These are phyloP conservation scores for Platygyra sinensis DNA, from an alignment of 64 coral and sea anemone species.

Conservation along the genomic window DNA sequence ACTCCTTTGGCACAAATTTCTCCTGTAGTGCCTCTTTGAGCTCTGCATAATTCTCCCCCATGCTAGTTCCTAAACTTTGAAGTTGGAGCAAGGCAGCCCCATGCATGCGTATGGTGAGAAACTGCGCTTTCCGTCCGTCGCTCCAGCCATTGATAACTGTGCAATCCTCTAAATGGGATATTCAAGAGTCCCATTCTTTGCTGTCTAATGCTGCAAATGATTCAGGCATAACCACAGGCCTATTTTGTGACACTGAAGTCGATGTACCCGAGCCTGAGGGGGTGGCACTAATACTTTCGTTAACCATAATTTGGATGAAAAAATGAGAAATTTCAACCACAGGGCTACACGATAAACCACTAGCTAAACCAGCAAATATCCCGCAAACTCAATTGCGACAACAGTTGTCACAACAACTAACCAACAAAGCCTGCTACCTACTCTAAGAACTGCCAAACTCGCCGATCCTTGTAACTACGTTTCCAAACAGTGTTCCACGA, in stretches of 20 bases:
- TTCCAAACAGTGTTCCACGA: no score
- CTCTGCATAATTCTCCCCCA: background rate
- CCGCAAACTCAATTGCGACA: no score
- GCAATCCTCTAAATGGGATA: constrained; percentile 3
- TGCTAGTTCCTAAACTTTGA: background rate
- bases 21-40: background rate
- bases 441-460: background rate
- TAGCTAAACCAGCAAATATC: no score
- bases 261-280: background rate
- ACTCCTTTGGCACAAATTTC: background rate
- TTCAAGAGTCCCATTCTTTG: background rate
- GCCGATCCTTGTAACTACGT: background rate
- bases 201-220: background rate
- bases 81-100: background rate
- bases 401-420: no score
- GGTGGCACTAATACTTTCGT: background rate
- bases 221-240: background rate
- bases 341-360: no score
- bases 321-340: no score
- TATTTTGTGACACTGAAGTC: no score
- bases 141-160: background rate
- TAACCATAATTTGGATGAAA: background rate
- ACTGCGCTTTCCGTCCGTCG: background rate
- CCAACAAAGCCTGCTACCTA: background rate
- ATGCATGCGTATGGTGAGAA: background rate